Base-by-base conservation (phyloP, 1,140 invertebrate species). In the Heliconius hermathena region DNA sequence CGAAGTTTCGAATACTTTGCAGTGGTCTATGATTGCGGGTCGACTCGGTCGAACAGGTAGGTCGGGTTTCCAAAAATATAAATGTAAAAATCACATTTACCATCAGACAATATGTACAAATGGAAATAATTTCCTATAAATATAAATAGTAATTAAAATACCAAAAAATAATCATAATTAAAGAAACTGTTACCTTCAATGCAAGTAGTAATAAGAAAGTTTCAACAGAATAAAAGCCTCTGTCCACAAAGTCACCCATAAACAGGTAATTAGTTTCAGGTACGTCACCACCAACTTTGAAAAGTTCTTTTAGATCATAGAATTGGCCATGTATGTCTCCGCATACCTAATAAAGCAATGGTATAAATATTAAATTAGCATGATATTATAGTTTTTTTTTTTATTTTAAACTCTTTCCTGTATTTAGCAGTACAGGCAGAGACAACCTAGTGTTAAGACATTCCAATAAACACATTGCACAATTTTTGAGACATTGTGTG, bases 241-340 rank as follows among this genome's bases (percentile, higher is more conserved):
- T 96, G 93, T 99, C 99, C 13, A 99, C 99, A 96, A 99, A 99
- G 95, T 99, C 99, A 26, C 99, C 99, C 98, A 99, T 99, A 91
- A 99, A 99, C 60, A 99, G 95, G 89, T 99, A 99, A 95, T 99
- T 99, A 77, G 99, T 99, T 93, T 99, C 98, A 49, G 99, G 99
- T 79, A 99, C 98, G 96, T 99, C 98, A 29, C 99, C 99, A 71
- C 99, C 99, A 52, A 99, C 98, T 97, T 99, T 99, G 89, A 99
- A 99, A 49, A 99, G 94, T 95, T 99, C 99, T 95, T 99, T 99
- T 20, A 99, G 95, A 94, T 99, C 99, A 95, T 99, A 99, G 95
- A 99, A 99, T 95, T 99, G 99, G 8, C 99, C 99, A 94, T 99
- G 99, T 83, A 99, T 99, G 94, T 99, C 99, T 80, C 99, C 99